Conservation (phyloP, 2,797 vertebrate genomes). For the Manis javanica region DNA sequence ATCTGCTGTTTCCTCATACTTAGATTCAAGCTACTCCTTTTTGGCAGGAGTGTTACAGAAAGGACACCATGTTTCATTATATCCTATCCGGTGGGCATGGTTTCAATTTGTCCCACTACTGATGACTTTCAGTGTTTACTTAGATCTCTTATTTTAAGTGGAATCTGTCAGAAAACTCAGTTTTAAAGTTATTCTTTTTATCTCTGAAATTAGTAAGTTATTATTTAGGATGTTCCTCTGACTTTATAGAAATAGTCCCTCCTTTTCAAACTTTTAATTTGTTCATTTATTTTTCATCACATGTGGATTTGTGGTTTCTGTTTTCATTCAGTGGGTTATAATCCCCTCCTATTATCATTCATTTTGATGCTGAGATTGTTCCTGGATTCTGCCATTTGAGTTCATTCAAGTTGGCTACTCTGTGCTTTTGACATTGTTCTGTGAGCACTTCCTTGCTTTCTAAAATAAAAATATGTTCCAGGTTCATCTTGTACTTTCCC, state of each 20-base stretch:
- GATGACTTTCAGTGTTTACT: background rate
- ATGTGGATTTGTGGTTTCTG: background rate
- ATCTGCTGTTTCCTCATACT: background rate
- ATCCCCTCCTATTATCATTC: background rate
- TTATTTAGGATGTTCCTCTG: background rate
- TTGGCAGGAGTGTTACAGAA: background rate
- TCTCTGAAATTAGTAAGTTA: background rate
- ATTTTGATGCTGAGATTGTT: background rate
- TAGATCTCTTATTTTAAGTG: background rate
- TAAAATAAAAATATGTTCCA: background rate
- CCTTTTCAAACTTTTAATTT: background rate
- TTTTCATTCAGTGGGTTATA: background rate
- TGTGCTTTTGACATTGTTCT: background rate
- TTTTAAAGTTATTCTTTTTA: background rate
- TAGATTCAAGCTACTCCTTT: background rate
- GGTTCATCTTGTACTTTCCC: background rate
- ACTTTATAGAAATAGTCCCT: background rate
- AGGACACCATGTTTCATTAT: background rate
- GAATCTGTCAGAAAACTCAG: background rate
- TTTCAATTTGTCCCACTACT: background rate
- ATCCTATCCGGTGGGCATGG: background rate
- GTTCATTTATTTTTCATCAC: background rate
- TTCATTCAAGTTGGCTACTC: background rate
- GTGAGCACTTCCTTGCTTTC: background rate
- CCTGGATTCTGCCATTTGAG: background rate